phyloP scores from a whole-genome alignment of 1,140 invertebrate genomes.

The Spodoptera frugiperda region DNA sequence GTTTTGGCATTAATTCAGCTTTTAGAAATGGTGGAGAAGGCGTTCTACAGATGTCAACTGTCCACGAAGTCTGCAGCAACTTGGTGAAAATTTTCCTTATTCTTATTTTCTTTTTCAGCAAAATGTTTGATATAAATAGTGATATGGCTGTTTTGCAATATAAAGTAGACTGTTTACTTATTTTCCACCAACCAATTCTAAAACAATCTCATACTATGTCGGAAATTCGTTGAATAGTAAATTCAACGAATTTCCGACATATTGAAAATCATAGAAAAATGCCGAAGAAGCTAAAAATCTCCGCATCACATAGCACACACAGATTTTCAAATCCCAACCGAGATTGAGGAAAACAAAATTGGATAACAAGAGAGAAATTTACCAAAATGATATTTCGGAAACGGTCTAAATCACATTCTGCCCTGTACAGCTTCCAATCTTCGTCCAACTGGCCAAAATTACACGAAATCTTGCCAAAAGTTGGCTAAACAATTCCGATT shows the following conservation, averaged over 20 bases:
- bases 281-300: no score
- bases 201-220: no score
- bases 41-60: slow-evolving; percentile 30
- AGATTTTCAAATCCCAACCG: no score
- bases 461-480: slow-evolving; percentile 30
- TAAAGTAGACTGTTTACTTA: not conserved
- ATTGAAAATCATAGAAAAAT: no score
- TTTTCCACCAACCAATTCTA: no score
- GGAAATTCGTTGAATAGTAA: no score
- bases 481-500: slow-evolving; percentile 48
- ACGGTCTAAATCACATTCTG: not conserved
- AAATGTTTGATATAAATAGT: not conserved
- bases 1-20: slow-evolving; percentile 12
- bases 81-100: not conserved
- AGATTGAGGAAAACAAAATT: not conserved
- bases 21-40: not conserved
- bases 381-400: not conserved
- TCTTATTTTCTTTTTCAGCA: not conserved
- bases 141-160: not conserved
- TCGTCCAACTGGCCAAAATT: slow-evolving; percentile 29
- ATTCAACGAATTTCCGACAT: no score
- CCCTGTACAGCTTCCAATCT: slow-evolving; percentile 9
- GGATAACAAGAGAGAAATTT: slow-evolving; percentile 18
- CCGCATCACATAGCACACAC: no score
- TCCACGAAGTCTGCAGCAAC: not conserved